phyloP scores from a whole-genome alignment of 2,113 vertebrate genomes.

The Eulacestoma nigropectus region DNA sequence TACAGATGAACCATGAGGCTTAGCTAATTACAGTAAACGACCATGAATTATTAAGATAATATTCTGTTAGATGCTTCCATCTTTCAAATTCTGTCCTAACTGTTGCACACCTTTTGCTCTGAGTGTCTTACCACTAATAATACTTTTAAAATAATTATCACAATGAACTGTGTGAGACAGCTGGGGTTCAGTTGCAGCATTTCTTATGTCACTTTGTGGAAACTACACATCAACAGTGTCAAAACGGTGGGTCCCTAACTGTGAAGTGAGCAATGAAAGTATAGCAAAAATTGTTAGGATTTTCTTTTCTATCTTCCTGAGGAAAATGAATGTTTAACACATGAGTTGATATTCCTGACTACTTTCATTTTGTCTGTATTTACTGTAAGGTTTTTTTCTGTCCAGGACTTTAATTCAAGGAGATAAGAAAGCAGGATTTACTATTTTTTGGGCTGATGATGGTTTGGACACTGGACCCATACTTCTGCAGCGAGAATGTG shows the following conservation, averaged over 20 bases:
- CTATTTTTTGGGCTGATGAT: slow-evolving; percentile 96
- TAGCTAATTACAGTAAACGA: background rate
- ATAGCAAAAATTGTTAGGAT: background rate
- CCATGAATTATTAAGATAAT: background rate
- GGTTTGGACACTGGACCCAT: slow-evolving; percentile 95
- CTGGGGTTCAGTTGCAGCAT: background rate
- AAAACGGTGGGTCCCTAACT: background rate
- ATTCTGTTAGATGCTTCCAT: background rate
- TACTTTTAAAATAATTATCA: background rate
- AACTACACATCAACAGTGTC: background rate
- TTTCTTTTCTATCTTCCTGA: background rate
- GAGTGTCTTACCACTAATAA: background rate
- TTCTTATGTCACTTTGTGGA: background rate
- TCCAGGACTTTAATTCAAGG: slow-evolving; percentile 94
- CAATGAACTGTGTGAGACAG: background rate
- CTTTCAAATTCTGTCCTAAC: background rate
- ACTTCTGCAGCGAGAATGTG: slow-evolving; percentile 88
- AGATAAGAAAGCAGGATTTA: slow-evolving; percentile 91
- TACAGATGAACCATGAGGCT: background rate
- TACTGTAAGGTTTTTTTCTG: background rate
- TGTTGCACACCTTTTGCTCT: background rate
- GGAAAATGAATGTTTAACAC: background rate
- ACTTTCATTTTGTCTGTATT: background rate
- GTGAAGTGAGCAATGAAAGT: background rate
- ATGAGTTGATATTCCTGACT: background rate